Base-by-base conservation (phyloP, 2,797 vertebrate species). In the Typhlichthys eigenmanni region DNA sequence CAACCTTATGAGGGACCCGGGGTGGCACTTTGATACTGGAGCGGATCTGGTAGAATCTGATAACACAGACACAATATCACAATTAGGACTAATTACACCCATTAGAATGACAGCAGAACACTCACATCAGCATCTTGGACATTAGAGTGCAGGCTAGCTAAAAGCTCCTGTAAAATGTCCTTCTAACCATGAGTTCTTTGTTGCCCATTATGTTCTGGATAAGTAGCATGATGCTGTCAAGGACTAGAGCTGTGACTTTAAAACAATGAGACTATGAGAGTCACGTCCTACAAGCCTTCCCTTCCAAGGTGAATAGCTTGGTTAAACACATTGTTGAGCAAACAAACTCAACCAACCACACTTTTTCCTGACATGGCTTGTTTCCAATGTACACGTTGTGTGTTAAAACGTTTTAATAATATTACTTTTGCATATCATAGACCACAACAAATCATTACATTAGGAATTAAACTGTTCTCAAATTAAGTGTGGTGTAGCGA, bases 31-130 rank as follows among this genome's bases (percentile, higher is more conserved):
- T 98, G 88, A 98, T 93, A 74, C 89, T 94, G 38, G 89, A 90
- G 85, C 96, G 96, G 52, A 98, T 94, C 91, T 98, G 97, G 89
- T 99, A 99, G 91, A 98, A 98, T 66, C 97, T 98, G 83, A 83
- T 67, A 55, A 80, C 29, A 79, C 16, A 69, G 13, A 71, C 5
- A 76, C 29, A 51, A 57, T 72, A 72, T 48, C 9, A 38, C 38
- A 38, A 9, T 38, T 38, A 38, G 38, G 38, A 38, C 38, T 38
- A 38, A 38, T 38, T 2, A 38, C 6, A 38, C 38, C 38, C 1
- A 38, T 38, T 38, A 38, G 7, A 38, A 38, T 38, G 38, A 38
- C 38, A 38, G 2, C 4, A 9, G 38, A 38, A 38, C 38, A 38
- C 38, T 38, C 6, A 38, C 38, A 38, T 38, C 38, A 38, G 34